A percentile compares a stretch with the other conserved stretches of the same genome.
phyloP scores from a whole-genome alignment of 2,888 invertebrate genomes.

The Microplitis deprimator region DNA sequence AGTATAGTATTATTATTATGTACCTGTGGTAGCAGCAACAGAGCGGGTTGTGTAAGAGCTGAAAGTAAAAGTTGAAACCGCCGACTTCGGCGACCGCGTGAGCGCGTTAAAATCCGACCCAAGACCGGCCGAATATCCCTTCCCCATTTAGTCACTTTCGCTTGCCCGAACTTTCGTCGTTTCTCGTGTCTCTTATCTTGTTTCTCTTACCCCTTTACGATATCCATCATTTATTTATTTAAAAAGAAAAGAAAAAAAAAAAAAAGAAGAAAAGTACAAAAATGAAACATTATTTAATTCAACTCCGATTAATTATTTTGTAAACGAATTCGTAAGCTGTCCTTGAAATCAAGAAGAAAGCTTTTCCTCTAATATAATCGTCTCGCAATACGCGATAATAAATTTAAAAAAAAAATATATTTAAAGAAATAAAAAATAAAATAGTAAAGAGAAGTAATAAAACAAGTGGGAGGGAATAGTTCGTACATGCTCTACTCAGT shows the following conservation, averaged over 20 bases:
- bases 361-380: slow-evolving; percentile 12
- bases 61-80: slow-evolving; percentile 72
- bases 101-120: slow-evolving; percentile 68
- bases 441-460: slow-evolving; percentile 20
- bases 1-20: slow-evolving; percentile 6
- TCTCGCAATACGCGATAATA: not conserved
- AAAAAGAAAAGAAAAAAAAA: not conserved
- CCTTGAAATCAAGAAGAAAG: slow-evolving; percentile 38
- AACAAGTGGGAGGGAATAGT: slow-evolving; percentile 44
- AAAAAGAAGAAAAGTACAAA: no score
- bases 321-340: slow-evolving; percentile 5
- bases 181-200: slow-evolving; percentile 1
- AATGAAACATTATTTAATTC: not conserved
- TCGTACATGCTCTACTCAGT: slow-evolving; percentile 46
- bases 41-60: slow-evolving; percentile 69
- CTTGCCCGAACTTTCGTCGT: slow-evolving; percentile 36
- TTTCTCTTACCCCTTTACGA: slow-evolving; percentile 2
- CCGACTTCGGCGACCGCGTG: slow-evolving; percentile 61
- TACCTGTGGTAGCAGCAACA: slow-evolving; percentile 18
- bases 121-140: slow-evolving; percentile 57
- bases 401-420: not conserved
- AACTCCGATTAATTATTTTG: not conserved
- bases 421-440: slow-evolving; percentile 24
- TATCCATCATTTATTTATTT: not conserved
- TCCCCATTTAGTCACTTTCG: slow-evolving; percentile 40